A percentile compares a stretch with the other conserved stretches of the same genome.
Conservation (phyloP, 1,140 invertebrate species). For the Cataglyphis hispanica region DNA sequence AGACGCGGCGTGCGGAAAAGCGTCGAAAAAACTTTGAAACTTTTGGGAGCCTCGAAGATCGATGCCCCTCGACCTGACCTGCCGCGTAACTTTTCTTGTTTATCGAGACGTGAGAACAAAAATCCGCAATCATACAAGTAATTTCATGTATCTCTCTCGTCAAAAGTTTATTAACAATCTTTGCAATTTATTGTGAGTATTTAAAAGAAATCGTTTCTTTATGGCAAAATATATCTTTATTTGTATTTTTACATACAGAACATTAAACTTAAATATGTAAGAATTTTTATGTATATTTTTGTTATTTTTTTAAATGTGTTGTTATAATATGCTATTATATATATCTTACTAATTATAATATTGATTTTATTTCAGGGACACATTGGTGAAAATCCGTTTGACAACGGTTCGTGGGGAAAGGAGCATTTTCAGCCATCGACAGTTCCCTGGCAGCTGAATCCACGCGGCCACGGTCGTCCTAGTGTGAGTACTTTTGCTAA, state of each 20-base stretch:
- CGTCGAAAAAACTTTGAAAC: slow-evolving; percentile 69
- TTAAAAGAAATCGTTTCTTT: not conserved
- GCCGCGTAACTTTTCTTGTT: slow-evolving; percentile 59
- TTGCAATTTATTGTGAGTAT: not conserved
- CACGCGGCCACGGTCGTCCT: slow-evolving; percentile 83
- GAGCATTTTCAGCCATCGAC: slow-evolving; percentile 85
- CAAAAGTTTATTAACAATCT: not conserved
- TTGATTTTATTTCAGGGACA: slow-evolving; percentile 81
- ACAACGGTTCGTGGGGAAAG: slow-evolving; percentile 86
- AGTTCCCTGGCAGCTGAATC: slow-evolving; percentile 85
- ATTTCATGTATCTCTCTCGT: not conserved
- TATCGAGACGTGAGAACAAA: slow-evolving; percentile 51
- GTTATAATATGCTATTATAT: not conserved
- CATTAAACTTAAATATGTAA: not conserved
- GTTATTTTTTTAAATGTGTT: not conserved
- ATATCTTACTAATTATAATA: not conserved
- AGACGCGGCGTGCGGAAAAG: slow-evolving; percentile 53
- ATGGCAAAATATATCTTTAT: not conserved
- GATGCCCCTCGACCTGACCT: slow-evolving; percentile 62
- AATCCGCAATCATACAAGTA: slow-evolving; percentile 39
- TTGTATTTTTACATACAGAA: not conserved
- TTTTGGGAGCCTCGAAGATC: slow-evolving; percentile 62
- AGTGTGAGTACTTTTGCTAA: slow-evolving; percentile 79
- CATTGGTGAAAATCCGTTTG: slow-evolving; percentile 86
- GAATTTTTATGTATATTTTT: not conserved